A percentile compares a stretch with the other conserved stretches of the same genome.
Conservation (phyloP, 2,113 vertebrate species). For the Varanus komodoensis region DNA sequence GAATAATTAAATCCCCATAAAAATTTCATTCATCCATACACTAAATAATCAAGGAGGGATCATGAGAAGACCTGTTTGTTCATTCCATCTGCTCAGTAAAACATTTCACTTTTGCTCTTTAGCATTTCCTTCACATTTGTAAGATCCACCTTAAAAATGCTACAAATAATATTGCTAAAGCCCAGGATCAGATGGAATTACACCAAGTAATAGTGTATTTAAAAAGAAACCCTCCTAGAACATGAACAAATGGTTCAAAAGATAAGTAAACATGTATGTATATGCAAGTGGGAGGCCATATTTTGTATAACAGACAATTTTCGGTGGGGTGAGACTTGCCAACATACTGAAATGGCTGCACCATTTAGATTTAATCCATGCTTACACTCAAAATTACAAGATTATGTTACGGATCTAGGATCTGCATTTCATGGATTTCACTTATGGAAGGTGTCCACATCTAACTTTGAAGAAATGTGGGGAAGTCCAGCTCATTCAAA, state of each 20-base stretch:
- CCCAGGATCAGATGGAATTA: conserved; percentile 75
- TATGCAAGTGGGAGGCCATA: not conserved
- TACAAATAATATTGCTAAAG: conserved; percentile 60
- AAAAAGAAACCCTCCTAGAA: conserved; percentile 63
- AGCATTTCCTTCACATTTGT: conserved; percentile 61
- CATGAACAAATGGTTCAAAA: conserved; percentile 57
- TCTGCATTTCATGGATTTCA: too few relatives aligned
- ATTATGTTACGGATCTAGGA: too few relatives aligned
- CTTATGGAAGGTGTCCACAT: too few relatives aligned
- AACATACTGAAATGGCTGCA: not conserved
- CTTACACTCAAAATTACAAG: not conserved
- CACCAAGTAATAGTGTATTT: conserved; percentile 81
- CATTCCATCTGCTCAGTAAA: conserved; percentile 70
- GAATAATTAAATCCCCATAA: conserved; percentile 51
- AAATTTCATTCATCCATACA: conserved; percentile 66
- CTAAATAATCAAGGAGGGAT: conserved; percentile 66
- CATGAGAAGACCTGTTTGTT: conserved; percentile 57
- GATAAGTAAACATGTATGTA: conserved; percentile 50
- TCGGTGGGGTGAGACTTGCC: not conserved
- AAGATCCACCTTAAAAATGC: conserved; percentile 56
- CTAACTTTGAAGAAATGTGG: too few relatives aligned
- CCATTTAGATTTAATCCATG: not conserved
- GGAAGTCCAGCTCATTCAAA: not conserved
- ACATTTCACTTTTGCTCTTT: conserved; percentile 40
- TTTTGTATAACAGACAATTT: not conserved